Evolutionary conservation across 2,113 vertebrate species (phyloP).

Genomic region (Sphaerodactylus townsendi): DNA sequence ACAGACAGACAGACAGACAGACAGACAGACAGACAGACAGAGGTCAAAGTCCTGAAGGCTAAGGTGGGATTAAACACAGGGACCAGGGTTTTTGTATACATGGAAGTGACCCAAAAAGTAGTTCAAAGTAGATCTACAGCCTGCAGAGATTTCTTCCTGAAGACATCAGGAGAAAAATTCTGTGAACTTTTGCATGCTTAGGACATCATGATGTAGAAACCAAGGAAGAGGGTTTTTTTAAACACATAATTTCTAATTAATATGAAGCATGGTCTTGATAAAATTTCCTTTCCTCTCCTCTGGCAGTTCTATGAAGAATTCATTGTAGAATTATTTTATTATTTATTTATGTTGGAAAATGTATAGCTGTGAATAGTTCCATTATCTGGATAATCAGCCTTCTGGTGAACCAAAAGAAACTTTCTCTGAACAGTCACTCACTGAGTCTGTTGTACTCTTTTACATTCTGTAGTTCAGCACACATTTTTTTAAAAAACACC

Average conservation of each 20-base stretch:
- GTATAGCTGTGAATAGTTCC: slow-evolving; percentile 69
- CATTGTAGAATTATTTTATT: slow-evolving; percentile 67
- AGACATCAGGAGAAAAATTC: neutral
- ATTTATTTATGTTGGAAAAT: slow-evolving; percentile 59
- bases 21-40: no score
- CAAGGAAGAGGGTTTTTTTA: slow-evolving; percentile 48
- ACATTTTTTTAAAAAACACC: slow-evolving; percentile 19
- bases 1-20: no score
- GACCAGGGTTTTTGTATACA: neutral
- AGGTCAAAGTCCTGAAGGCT: slow-evolving; percentile 33
- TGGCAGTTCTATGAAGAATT: slow-evolving; percentile 53
- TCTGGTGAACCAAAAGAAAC: slow-evolving; percentile 68
- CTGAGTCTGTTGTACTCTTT: slow-evolving; percentile 59
- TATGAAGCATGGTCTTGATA: slow-evolving; percentile 33
- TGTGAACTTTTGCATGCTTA: slow-evolving; percentile 6
- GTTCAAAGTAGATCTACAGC: neutral
- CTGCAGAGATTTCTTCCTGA: neutral
- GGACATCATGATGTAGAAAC: neutral
- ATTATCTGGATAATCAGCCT: slow-evolving; percentile 65
- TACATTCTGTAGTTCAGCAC: slow-evolving; percentile 56
- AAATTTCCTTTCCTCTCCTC: slow-evolving; percentile 40
- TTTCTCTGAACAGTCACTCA: slow-evolving; percentile 63
- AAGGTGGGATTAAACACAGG: slow-evolving; percentile 8
- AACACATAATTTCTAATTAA: slow-evolving; percentile 66
- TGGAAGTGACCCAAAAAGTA: neutral